These are phyloP conservation scores for Drosophila recens DNA, from an alignment of 2,888 invertebrate genomes.

Conservation along the genomic window DNA sequence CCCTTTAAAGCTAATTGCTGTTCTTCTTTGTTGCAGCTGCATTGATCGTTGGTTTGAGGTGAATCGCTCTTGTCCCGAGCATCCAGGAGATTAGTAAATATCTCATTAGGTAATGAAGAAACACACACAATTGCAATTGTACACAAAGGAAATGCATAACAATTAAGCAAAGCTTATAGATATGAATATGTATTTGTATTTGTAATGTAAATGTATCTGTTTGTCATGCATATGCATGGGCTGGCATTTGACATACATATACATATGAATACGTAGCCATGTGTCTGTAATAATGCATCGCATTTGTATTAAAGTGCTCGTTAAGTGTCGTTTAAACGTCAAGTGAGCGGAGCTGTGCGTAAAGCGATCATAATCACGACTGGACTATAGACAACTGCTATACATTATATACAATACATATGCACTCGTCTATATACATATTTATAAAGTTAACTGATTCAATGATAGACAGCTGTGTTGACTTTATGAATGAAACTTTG, in stretches of 20 bases:
- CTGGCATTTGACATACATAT: conserved; percentile 31
- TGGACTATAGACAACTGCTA: conserved; percentile 7
- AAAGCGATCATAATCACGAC: conserved; percentile 13
- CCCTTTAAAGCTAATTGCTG: background rate
- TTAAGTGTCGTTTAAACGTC: conserved; percentile 49
- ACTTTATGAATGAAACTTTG: conserved; percentile 8
- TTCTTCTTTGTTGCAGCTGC: conserved; percentile 90
- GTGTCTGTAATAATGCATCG: conserved; percentile 1
- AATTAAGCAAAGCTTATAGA: background rate
- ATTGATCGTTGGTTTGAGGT: conserved; percentile 99
- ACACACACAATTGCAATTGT: background rate
- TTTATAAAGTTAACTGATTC: background rate
- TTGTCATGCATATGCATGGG: conserved; percentile 6
- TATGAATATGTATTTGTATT: background rate
- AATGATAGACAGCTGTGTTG: conserved; percentile 8
- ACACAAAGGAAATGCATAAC: background rate
- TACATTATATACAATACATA: background rate
- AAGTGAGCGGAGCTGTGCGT: conserved; percentile 30
- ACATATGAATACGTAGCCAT: conserved; percentile 13
- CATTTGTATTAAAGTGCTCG: conserved; percentile 31
- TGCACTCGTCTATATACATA: background rate
- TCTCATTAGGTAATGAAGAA: conserved; percentile 44
- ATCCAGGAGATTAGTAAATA: conserved; percentile 90
- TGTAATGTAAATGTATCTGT: background rate
- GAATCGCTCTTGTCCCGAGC: conserved; percentile 99